phyloP scores from a whole-genome alignment of 1,140 invertebrate genomes.

The Halyomorpha halys region DNA sequence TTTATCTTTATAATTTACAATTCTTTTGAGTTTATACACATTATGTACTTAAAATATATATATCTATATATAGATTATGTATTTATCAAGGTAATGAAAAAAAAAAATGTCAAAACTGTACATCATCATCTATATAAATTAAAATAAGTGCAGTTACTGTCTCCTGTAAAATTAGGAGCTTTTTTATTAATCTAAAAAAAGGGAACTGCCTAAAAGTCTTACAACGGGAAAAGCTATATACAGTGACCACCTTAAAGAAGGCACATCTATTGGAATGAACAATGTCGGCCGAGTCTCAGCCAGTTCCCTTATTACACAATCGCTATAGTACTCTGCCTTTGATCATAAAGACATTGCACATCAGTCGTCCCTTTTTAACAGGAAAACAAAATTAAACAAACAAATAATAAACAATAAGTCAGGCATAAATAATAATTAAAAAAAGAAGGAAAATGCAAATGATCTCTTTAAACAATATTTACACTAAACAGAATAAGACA shows the following conservation, averaged over 20 bases:
- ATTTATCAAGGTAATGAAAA: not conserved
- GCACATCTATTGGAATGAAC: conserved; percentile 15
- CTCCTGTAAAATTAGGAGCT: too few relatives aligned
- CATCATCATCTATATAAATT: too few relatives aligned
- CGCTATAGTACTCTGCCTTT: not conserved
- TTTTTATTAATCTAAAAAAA: not conserved
- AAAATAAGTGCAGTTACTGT: too few relatives aligned
- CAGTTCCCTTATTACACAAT: not conserved
- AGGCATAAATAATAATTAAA: not conserved
- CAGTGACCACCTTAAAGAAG: not conserved
- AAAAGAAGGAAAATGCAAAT: not conserved
- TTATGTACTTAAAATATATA: conserved; percentile 12
- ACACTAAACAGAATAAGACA: not conserved
- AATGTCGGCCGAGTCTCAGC: not conserved
- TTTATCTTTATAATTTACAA: conserved; percentile 6
- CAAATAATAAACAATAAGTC: conserved; percentile 1
- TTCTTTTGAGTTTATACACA: conserved; percentile 10
- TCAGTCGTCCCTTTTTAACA: not conserved
- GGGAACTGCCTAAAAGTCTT: conserved; percentile 12
- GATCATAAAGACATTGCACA: conserved; percentile 5
- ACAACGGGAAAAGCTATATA: not conserved
- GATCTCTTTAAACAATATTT: conserved; percentile 17
- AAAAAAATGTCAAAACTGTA: too few relatives aligned
- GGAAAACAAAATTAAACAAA: not conserved
- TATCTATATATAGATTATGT: conserved; percentile 6